Percentiles rank a stretch among this genome's conserved stretches.
Conservation (phyloP, 2,113 vertebrate genomes). For the Carollia perspicillata region DNA sequence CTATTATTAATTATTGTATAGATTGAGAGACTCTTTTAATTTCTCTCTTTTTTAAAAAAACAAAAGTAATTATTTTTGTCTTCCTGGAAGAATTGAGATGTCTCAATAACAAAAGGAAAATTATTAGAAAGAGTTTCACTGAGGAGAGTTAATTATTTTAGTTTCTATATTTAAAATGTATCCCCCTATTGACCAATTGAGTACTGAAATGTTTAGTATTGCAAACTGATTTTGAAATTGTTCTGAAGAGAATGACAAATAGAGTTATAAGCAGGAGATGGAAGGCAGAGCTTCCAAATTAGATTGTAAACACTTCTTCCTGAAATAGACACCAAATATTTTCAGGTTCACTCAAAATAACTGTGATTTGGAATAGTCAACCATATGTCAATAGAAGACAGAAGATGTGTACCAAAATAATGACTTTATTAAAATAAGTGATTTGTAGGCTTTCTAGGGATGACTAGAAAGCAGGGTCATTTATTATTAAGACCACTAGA, state of each 20-base stretch:
- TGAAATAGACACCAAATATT: neutral
- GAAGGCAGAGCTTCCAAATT: neutral
- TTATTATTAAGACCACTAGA: neutral
- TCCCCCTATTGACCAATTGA: constrained; percentile 34
- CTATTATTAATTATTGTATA: neutral
- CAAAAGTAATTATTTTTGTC: constrained; percentile 15
- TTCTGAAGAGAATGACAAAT: neutral
- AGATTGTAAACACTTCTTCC: neutral
- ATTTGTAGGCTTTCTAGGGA: neutral
- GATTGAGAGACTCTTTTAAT: neutral
- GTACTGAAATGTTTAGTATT: neutral
- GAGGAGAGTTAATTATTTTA: constrained; percentile 39
- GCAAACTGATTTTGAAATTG: constrained; percentile 24
- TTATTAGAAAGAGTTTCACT: neutral
- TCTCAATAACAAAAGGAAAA: neutral
- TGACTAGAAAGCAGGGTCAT: neutral
- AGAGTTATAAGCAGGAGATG: neutral
- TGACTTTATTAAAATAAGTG: neutral
- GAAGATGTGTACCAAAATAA: constrained; percentile 19
- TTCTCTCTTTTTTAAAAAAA: neutral
- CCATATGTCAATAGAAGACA: neutral
- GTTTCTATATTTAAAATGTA: constrained; percentile 44
- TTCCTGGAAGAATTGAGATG: neutral
- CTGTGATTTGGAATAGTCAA: neutral
- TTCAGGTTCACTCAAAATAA: constrained; percentile 28